These are phyloP conservation scores for Lepus townsendii DNA, from an alignment of 2,797 vertebrate genomes.

Conservation along the genomic window DNA sequence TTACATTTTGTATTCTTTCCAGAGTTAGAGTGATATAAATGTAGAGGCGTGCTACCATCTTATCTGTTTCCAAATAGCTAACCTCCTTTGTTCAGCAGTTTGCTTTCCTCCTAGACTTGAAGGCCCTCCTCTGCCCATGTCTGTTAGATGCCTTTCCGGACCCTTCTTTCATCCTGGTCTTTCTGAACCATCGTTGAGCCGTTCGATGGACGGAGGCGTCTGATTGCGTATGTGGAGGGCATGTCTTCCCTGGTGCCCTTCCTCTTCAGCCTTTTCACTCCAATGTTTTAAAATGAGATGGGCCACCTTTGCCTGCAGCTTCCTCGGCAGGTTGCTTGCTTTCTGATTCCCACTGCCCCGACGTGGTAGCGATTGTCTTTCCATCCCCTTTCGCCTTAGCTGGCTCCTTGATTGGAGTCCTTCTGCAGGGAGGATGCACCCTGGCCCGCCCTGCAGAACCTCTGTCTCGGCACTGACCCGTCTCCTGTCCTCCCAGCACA, in stretches of 20 bases:
- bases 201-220: not conserved
- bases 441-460: not conserved
- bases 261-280: constrained; percentile 3
- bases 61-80: constrained; percentile 33
- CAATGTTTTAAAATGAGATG: not conserved
- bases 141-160: not conserved
- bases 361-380: not conserved
- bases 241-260: not conserved
- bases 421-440: not conserved
- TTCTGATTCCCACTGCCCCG: not conserved
- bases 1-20: constrained; percentile 21
- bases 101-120: constrained; percentile 18
- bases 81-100: constrained; percentile 4
- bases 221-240: not conserved
- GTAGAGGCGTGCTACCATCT: not conserved
- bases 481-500: not conserved
- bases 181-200: constrained; percentile 10
- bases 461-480: not conserved
- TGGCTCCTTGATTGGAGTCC: not conserved
- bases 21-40: constrained; percentile 22
- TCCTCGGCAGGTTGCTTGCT: not conserved
- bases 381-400: not conserved
- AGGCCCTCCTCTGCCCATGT: not conserved
- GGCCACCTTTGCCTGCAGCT: not conserved
- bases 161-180: not conserved